Evolutionary conservation across 2,797 vertebrate genomes (phyloP).

Genomic region (Melanogrammus aeglefinus): DNA sequence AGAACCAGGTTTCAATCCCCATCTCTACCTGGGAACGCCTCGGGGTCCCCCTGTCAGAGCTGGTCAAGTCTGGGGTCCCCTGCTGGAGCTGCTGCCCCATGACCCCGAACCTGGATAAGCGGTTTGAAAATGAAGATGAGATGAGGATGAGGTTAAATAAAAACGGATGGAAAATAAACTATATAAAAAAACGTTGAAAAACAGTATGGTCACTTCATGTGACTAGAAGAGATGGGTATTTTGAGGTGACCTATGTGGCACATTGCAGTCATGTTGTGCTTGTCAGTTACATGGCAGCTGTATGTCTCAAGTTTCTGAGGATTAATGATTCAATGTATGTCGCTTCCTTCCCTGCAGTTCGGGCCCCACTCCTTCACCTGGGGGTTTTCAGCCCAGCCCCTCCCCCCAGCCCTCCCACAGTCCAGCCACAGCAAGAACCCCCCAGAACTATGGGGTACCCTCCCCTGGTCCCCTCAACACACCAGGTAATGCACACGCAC

Average conservation of each 20-base stretch:
- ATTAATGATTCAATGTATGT: not conserved
- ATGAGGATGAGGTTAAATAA: no score
- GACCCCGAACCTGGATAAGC: no score
- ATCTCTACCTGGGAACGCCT: no score
- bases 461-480: slow-evolving; percentile 90
- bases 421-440: slow-evolving; percentile 86
- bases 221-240: not conserved
- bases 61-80: no score
- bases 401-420: slow-evolving; percentile 95
- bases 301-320: not conserved
- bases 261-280: not conserved
- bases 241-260: not conserved
- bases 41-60: no score
- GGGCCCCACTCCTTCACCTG: slow-evolving; percentile 90
- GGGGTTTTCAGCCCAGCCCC: slow-evolving; percentile 94
- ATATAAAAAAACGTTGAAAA: not conserved
- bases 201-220: not conserved
- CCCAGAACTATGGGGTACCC: slow-evolving; percentile 90
- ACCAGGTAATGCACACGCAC: slow-evolving; percentile 74
- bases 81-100: no score
- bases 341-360: slow-evolving; percentile 74
- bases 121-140: no score
- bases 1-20: no score
- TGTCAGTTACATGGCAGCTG: not conserved
- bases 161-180: not conserved